Conservation (phyloP, 2,888 invertebrate genomes). For the Drosophila macrospina region DNA sequence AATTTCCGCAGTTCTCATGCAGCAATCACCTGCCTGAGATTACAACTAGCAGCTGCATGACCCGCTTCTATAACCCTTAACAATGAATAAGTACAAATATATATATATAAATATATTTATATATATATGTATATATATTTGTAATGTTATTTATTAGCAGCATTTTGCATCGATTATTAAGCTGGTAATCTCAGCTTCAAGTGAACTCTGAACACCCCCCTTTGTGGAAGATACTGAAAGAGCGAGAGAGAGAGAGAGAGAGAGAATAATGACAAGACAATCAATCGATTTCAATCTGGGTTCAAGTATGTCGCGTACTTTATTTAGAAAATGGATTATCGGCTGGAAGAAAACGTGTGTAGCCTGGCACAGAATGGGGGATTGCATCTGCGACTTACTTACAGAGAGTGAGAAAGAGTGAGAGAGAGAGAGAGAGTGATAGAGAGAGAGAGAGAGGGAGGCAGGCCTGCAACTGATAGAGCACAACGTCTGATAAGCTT, state of each 20-base stretch:
- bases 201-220: slow-evolving; percentile 52
- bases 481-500: slow-evolving; percentile 40
- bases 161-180: slow-evolving; percentile 5
- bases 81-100: not conserved
- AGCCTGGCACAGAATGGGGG: not conserved
- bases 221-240: not conserved
- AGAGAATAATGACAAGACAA: slow-evolving; percentile 32
- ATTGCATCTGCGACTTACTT: slow-evolving; percentile 17
- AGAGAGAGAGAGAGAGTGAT: no score
- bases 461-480: slow-evolving; percentile 12
- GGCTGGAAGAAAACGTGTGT: not conserved
- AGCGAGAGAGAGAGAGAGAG: not conserved
- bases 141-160: slow-evolving; percentile 1
- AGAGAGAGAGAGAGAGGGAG: slow-evolving; percentile 19
- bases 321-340: slow-evolving; percentile 54
- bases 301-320: slow-evolving; percentile 40
- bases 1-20: slow-evolving; percentile 36
- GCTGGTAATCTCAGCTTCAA: slow-evolving; percentile 23
- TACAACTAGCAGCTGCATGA: slow-evolving; percentile 35
- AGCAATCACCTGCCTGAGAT: slow-evolving; percentile 37
- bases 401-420: no score
- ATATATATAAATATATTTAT: not conserved
- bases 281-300: slow-evolving; percentile 46
- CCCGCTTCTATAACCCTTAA: slow-evolving; percentile 29
- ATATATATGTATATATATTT: not conserved